phyloP scores from a whole-genome alignment of 2,888 invertebrate genomes.

The Lycophotia porphyrea region DNA sequence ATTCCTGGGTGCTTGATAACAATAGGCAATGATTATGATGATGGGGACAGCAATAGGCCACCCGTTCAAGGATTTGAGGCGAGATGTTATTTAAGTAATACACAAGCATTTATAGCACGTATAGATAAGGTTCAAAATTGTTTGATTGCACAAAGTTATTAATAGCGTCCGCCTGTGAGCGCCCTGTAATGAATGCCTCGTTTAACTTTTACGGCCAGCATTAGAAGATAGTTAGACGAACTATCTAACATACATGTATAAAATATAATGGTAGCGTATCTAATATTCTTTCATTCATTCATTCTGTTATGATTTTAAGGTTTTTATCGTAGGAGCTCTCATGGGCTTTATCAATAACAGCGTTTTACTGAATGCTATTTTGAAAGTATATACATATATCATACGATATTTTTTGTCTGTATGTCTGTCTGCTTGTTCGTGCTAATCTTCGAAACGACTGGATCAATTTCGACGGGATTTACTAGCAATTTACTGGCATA shows the following conservation, averaged over 20 bases:
- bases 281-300: not conserved
- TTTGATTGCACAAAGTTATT: constrained; percentile 27
- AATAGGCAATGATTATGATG: too few relatives aligned
- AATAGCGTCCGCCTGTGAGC: constrained; percentile 18
- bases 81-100: not conserved
- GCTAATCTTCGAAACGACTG: not conserved
- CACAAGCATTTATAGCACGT: not conserved
- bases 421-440: not conserved
- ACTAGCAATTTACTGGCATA: not conserved
- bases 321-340: not conserved
- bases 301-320: not conserved
- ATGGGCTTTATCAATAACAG: not conserved
- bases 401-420: not conserved
- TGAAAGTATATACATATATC: not conserved
- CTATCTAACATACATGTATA: constrained; percentile 2
- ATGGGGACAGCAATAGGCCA: too few relatives aligned
- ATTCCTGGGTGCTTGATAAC: too few relatives aligned
- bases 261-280: constrained; percentile 23
- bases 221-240: constrained; percentile 5
- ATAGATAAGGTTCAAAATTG: constrained; percentile 11
- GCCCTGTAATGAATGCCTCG: constrained; percentile 18
- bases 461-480: not conserved
- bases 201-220: constrained; percentile 33
- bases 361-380: not conserved
- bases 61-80: too few relatives aligned